Evolutionary conservation across 2,888 invertebrate genomes (phyloP).

Genomic region (Stenoptilia bipunctidactyla): DNA sequence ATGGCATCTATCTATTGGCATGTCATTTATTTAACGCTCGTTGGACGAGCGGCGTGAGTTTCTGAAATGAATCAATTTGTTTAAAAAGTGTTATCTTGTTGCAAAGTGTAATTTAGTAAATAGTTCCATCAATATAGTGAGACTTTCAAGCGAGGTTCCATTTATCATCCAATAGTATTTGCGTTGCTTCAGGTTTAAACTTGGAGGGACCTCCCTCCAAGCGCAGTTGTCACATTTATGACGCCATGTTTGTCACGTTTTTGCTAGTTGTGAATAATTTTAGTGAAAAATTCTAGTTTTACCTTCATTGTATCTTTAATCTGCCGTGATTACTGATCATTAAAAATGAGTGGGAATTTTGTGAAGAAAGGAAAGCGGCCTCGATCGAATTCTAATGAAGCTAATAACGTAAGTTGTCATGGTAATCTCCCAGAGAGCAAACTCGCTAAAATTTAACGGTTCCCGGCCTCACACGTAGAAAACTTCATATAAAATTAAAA

Average conservation of each 20-base stretch:
- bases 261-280: slow-evolving; percentile 46
- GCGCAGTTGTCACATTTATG: slow-evolving; percentile 26
- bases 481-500: no score
- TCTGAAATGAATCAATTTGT: no score
- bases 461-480: slow-evolving; percentile 40
- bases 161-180: no score
- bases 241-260: slow-evolving; percentile 69
- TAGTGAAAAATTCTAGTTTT: slow-evolving; percentile 26
- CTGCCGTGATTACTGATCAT: slow-evolving; percentile 13
- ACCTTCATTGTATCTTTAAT: slow-evolving; percentile 15
- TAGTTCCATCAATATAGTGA: no score
- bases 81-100: no score
- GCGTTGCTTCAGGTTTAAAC: slow-evolving; percentile 3
- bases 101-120: no score
- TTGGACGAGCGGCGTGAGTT: no score
- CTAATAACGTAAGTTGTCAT: slow-evolving; percentile 43
- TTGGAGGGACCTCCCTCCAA: slow-evolving; percentile 19
- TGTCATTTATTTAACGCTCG: no score
- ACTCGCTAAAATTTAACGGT: slow-evolving; percentile 21
- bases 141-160: no score
- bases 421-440: slow-evolving; percentile 42
- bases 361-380: slow-evolving; percentile 37
- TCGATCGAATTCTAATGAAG: slow-evolving; percentile 29
- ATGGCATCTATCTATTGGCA: no score
- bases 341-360: slow-evolving; percentile 39